Evolutionary conservation across 2,888 invertebrate species (phyloP).

Genomic region (Pardosa pseudoannulata): DNA sequence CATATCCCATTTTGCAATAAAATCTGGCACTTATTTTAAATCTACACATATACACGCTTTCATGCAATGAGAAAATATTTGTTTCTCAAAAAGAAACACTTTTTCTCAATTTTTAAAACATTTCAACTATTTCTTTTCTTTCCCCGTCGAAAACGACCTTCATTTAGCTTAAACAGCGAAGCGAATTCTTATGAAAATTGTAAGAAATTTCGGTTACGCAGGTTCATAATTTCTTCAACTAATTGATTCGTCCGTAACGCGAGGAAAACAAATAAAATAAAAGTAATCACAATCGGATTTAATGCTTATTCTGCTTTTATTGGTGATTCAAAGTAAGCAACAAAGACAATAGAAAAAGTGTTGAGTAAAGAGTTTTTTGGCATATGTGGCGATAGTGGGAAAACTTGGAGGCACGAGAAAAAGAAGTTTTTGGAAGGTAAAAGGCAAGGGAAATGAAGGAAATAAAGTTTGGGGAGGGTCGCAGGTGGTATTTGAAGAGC

Average conservation of each 20-base stretch:
- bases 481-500: conserved; percentile 69
- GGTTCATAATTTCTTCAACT: not conserved
- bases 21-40: no score
- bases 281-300: not conserved
- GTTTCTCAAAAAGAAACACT: no score
- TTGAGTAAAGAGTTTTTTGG: conserved; percentile 26
- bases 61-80: no score
- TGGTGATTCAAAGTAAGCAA: not conserved
- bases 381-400: conserved; percentile 42
- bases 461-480: conserved; percentile 38
- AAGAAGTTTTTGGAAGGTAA: conserved; percentile 13
- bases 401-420: conserved; percentile 35
- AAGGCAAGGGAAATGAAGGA: conserved; percentile 47
- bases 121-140: no score
- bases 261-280: not conserved
- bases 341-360: not conserved
- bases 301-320: conserved; percentile 10
- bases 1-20: no score
- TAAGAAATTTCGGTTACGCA: no score
- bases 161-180: no score
- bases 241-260: not conserved
- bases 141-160: no score
- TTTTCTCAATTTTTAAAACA: no score
- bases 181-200: no score
- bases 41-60: no score